These are phyloP conservation scores for Tenualosa ilisha DNA, from an alignment of 2,797 vertebrate species.

Conservation along the genomic window DNA sequence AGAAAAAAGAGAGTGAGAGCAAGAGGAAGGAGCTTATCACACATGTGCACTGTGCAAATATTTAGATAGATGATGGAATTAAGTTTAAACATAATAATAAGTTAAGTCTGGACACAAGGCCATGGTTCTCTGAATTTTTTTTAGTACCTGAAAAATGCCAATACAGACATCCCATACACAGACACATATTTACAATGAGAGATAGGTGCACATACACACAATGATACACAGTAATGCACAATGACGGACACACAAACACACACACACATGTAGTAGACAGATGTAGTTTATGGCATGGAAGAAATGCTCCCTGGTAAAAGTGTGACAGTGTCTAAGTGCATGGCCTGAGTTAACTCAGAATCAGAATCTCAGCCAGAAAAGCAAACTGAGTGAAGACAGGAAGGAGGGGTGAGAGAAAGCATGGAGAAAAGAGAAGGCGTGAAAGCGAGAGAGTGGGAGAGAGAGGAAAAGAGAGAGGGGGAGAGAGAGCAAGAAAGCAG, in stretches of 20 bases:
- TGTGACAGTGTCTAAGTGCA: background rate
- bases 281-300: no score
- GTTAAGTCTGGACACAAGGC: no score
- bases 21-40: no score
- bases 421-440: background rate
- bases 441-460: background rate
- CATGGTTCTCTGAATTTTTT: no score
- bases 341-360: background rate
- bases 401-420: background rate
- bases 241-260: background rate
- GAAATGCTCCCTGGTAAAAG: background rate
- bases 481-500: background rate
- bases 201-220: background rate
- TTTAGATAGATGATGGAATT: no score
- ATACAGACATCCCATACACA: conserved; percentile 4
- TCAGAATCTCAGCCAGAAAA: background rate
- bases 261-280: background rate
- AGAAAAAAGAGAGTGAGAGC: no score
- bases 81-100: no score
- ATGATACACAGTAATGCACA: background rate
- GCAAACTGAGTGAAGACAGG: background rate
- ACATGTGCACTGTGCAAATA: no score
- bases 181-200: background rate
- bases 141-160: no score
- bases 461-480: background rate